Conservation (phyloP, 2,797 vertebrate genomes). For the Pseudochaenichthys georgianus region DNA sequence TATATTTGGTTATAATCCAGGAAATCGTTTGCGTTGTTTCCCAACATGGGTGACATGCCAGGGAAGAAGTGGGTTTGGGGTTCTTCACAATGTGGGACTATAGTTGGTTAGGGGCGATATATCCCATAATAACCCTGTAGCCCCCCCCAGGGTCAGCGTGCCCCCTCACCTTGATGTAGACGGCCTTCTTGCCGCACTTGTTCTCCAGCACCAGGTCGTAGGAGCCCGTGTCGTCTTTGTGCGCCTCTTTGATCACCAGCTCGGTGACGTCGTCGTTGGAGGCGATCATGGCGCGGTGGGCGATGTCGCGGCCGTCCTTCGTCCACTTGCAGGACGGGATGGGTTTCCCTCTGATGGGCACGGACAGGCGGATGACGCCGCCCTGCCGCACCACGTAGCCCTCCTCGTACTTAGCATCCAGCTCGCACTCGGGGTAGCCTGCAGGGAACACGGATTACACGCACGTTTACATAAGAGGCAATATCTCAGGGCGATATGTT, state of each 20-base stretch:
- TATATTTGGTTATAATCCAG: too few relatives aligned
- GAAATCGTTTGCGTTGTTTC: too few relatives aligned
- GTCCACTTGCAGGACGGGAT: constrained; percentile 98
- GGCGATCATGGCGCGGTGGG: constrained; percentile 96
- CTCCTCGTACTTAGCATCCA: constrained; percentile 94
- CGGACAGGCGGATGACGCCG: constrained; percentile 93
- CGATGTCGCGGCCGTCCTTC: constrained; percentile 96
- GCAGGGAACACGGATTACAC: constrained; percentile 15
- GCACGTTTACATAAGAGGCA: too few relatives aligned
- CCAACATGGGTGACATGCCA: too few relatives aligned
- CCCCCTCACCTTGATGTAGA: constrained; percentile 91
- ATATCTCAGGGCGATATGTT: too few relatives aligned
- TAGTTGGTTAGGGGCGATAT: too few relatives aligned
- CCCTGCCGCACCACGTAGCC: constrained; percentile 96
- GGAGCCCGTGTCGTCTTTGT: constrained; percentile 96
- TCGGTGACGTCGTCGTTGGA: constrained; percentile 95
- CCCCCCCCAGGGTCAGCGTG: too few relatives aligned
- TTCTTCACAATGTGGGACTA: too few relatives aligned
- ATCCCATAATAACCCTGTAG: too few relatives aligned
- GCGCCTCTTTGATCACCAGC: constrained; percentile 97
- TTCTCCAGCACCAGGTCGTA: constrained; percentile 97
- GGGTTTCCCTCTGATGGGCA: constrained; percentile 98
- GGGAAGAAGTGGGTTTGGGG: too few relatives aligned
- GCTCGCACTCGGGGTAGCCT: constrained; percentile 97
- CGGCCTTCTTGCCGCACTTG: constrained; percentile 97